Base-by-base conservation (phyloP, 2,888 invertebrate genomes). In the Microctonus aethiopoides region DNA sequence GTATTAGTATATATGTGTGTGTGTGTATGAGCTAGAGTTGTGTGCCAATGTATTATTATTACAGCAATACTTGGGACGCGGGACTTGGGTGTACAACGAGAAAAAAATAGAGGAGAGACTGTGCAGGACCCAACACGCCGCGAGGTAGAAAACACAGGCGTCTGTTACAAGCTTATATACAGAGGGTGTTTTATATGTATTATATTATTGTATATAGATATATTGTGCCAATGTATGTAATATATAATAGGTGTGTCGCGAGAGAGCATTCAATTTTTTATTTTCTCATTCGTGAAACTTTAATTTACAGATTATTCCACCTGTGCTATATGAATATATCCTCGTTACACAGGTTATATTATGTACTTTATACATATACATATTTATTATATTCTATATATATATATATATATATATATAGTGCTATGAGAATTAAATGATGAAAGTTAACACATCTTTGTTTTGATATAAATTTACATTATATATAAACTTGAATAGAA, bases 151-250 rank as follows among this genome's bases (percentile, higher is more conserved):
- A 62, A 62, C 62, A 34, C 29, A 24, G 11, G 29, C 56, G 13
- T 56, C 13, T 24, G 22, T 11, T 39, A 76, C 77, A 78, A 75
- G 76, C 74, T 74, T 79, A 77, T 82, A 81, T 81, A 32, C n/a
- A 26, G 26, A 83, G 80, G 81, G 83, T 83, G 81, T 83, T 83
- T 81, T 9, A 54, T 4, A 20, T 46, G 1, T n/a, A 11, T n/a
- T n/a, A n/a, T n/a, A n/a, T n/a, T n/a, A n/a, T 3, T 41, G 10
- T 41, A 41, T 32, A 32, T 32, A 6, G 3, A 32, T 39, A 39
- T 39, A 11, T 39, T n/a, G n/a, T n/a, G n/a, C n/a, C n/a, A n/a
- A 46, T 46, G 4, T 46, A 7, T 46, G 46, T 5, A 16, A 46
- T 20, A 46, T 1, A 46, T 46, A 46, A 46, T 46, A 80, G 82